A percentile compares a stretch with the other conserved stretches of the same genome.
phyloP scores from a whole-genome alignment of 2,113 vertebrate species.

The Scortum barcoo region DNA sequence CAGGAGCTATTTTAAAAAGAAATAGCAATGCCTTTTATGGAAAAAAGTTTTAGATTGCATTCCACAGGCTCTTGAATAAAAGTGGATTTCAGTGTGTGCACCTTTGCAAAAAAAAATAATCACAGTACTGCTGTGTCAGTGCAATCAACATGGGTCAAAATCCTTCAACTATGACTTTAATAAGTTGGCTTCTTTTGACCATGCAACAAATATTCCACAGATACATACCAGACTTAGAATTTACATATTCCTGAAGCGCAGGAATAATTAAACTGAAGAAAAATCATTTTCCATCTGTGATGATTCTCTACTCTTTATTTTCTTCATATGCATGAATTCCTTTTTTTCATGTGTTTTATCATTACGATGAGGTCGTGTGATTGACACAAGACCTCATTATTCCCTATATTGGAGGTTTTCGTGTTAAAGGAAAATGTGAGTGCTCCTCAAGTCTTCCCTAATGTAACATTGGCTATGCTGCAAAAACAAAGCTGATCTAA shows the following conservation, averaged over 20 bases:
- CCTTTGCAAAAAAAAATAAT: not conserved
- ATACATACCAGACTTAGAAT: not conserved
- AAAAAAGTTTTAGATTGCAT: not conserved
- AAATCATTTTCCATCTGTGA: not conserved
- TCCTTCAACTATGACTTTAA: not conserved
- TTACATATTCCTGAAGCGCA: not conserved
- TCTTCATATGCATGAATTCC: not conserved
- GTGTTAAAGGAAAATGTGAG: not conserved
- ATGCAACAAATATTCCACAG: conserved; percentile 22
- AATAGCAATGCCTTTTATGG: conserved; percentile 1
- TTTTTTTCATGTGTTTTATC: no score
- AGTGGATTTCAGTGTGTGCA: not conserved
- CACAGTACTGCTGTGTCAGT: not conserved
- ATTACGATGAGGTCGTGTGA: no score
- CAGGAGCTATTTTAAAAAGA: conserved; percentile 34
- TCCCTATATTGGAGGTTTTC: no score
- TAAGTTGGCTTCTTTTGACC: not conserved
- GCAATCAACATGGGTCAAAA: conserved; percentile 10
- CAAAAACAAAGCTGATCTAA: not conserved
- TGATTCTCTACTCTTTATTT: not conserved
- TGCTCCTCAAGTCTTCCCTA: conserved; percentile 1
- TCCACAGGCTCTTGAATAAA: conserved; percentile 18
- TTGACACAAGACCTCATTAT: no score
- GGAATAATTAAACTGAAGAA: no score
- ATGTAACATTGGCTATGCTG: not conserved